Evolutionary conservation across 2,113 vertebrate genomes (phyloP), one percentile per base, ranked within the genome.

Genomic region (Chamaea fasciata): DNA sequence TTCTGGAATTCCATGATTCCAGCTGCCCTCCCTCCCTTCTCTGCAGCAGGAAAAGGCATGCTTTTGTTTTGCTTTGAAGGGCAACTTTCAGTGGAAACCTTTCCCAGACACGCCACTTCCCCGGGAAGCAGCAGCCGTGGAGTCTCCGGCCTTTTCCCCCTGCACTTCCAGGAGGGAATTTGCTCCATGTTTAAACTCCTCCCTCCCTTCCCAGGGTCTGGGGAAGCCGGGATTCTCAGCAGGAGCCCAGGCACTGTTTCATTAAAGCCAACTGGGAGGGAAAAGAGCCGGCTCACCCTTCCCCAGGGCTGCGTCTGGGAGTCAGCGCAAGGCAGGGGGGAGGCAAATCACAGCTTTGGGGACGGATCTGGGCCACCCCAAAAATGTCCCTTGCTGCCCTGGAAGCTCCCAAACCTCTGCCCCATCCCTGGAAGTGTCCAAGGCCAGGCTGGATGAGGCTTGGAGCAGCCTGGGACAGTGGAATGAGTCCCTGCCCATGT

Each of bases 271-370:
- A 89, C 44, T 12, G 55, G 50, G 49, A 89, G 33, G 35, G 21
- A 22, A 22, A 64, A 22, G 22, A 10, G 14, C 2, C 0, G 0
- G 35, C 67, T 65, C 65, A 7, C 6, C 60, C 65, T 89, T 64
- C 60, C 55, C 30, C 7, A 7, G 13, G 60, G 64, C 39, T 28
- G 31, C 0, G 0, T n/a, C 30, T 56, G 57, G 30, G 64, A 85
- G 47, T 4, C 0, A 0, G 20, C 1, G 4, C 0, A 4, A 28
- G 31, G 60, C 15, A 13, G 11, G 53, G 63, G 22, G 53, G 49
- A 92, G 28, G 24, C 8, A 39, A 84, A 63, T 16, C 42, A 20
- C 2, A 0, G 44, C 49, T 87, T n/a, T 84, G 59, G 37, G 35
- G 39, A 64, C 0, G 1, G 44, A 49, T 21, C n/a, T 50, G 70